These are phyloP conservation scores for Hylia prasina DNA, from an alignment of 2,113 vertebrate species.

Conservation along the genomic window DNA sequence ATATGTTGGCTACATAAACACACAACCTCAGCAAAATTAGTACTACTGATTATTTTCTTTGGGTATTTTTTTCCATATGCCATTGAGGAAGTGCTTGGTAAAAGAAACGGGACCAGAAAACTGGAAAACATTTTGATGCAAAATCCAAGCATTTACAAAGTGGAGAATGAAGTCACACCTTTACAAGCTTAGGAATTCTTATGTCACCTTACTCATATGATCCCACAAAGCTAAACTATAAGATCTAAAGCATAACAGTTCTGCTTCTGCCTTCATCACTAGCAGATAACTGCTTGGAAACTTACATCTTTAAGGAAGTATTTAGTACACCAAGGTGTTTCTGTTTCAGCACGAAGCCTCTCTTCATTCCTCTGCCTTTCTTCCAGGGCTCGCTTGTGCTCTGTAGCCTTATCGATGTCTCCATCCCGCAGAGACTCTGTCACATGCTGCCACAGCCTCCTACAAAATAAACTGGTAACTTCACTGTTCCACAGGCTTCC, in stretches of 20 bases:
- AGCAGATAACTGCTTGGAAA: neutral
- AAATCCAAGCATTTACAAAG: neutral
- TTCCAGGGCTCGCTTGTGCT: slow-evolving; percentile 90
- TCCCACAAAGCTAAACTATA: neutral
- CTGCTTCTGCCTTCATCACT: neutral
- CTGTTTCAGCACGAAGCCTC: slow-evolving; percentile 85
- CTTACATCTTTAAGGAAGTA: slow-evolving; percentile 89
- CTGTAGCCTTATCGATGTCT: slow-evolving; percentile 92
- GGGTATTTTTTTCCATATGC: neutral
- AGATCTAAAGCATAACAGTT: neutral
- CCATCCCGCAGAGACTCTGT: slow-evolving; percentile 87
- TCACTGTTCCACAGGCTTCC: neutral
- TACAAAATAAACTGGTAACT: slow-evolving; percentile 42
- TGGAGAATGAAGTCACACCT: neutral
- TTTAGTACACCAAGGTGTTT: slow-evolving; percentile 87
- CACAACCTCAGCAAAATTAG: neutral
- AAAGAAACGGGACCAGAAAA: neutral
- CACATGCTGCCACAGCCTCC: slow-evolving; percentile 91
- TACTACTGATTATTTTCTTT: neutral
- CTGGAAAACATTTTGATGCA: neutral
- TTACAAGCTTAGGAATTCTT: neutral
- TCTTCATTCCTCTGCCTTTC: slow-evolving; percentile 90
- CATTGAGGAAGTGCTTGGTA: neutral
- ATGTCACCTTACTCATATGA: neutral
- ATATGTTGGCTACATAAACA: neutral